phyloP scores from a whole-genome alignment of 2,113 vertebrate species.

The Aleadryas rufinucha region DNA sequence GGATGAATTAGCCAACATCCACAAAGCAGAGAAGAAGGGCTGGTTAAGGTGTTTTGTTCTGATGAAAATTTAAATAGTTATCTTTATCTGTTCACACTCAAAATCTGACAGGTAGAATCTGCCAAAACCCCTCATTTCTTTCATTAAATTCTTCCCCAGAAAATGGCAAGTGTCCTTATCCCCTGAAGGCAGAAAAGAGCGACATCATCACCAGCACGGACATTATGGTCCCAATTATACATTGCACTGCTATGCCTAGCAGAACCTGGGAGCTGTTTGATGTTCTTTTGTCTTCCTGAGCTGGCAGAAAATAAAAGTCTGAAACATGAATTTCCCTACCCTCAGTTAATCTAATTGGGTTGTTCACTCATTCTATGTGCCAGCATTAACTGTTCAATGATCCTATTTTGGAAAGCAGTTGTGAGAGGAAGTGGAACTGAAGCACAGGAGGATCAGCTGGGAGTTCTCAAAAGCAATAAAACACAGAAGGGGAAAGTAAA shows the following conservation, averaged over 20 bases:
- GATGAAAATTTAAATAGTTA: background rate
- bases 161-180: background rate
- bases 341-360: conserved; percentile 34
- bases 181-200: background rate
- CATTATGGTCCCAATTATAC: conserved; percentile 1
- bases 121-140: background rate
- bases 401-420: conserved; percentile 21
- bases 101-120: background rate
- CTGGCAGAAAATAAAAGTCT: conserved; percentile 35
- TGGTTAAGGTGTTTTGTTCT: background rate
- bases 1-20: background rate
- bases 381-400: conserved; percentile 50
- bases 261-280: background rate
- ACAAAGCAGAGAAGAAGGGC: background rate
- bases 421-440: conserved; percentile 8
- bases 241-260: background rate
- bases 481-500: conserved; percentile 39
- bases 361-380: conserved; percentile 28
- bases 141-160: background rate
- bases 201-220: background rate
- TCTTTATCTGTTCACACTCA: background rate
- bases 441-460: conserved; percentile 44
- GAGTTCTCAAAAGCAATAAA: conserved; percentile 50
- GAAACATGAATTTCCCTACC: background rate
- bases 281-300: conserved; percentile 43